Conservation (phyloP, 2,888 invertebrate genomes). For the Himalopsyche japonica region DNA sequence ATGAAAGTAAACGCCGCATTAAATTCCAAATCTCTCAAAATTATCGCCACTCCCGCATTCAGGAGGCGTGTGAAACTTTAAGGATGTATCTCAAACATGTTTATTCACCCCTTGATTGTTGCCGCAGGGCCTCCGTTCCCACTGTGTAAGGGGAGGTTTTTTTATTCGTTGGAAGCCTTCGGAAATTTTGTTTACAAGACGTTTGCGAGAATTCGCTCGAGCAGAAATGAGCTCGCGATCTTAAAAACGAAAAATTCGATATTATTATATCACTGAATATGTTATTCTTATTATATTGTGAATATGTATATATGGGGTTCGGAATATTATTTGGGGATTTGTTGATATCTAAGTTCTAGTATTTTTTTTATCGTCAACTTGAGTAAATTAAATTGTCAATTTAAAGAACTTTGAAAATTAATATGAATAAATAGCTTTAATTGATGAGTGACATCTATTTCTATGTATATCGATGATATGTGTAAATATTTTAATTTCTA, state of each 20-base stretch:
- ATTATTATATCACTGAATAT: not conserved
- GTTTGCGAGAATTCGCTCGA: not conserved
- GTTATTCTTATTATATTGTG: not conserved
- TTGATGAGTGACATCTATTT: too few species aligned
- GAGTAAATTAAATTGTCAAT: too few species aligned
- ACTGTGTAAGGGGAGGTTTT: not conserved
- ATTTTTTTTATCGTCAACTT: too few species aligned
- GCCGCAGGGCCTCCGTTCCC: constrained; percentile 15
- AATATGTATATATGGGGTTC: not conserved
- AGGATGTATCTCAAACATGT: not conserved
- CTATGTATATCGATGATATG: too few species aligned
- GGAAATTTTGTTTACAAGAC: not conserved
- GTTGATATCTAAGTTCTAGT: too few species aligned
- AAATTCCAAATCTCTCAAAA: not conserved
- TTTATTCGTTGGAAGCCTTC: not conserved
- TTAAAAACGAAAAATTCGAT: not conserved
- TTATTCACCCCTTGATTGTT: constrained; percentile 16
- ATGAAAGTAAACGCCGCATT: not conserved
- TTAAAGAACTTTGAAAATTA: too few species aligned
- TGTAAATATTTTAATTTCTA: too few species aligned
- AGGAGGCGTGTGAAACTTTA: not conserved
- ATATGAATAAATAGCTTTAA: too few species aligned
- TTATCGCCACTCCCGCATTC: not conserved
- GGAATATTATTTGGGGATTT: not conserved
- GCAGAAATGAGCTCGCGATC: not conserved